These are phyloP conservation scores for Melanotaenia trifasciata DNA, from an alignment of 2,797 vertebrate species.

Conservation along the genomic window DNA sequence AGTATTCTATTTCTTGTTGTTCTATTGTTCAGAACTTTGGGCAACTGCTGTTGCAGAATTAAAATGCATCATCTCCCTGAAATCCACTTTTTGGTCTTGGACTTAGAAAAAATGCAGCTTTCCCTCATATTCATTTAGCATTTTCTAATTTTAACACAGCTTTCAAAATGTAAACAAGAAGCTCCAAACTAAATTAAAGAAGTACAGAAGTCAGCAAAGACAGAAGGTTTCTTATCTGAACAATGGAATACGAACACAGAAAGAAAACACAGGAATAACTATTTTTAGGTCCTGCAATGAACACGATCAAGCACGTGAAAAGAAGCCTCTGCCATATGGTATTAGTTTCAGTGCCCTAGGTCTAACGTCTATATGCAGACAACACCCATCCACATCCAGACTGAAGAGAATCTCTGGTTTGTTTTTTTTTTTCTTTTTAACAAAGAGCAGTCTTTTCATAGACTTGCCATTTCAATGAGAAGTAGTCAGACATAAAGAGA, in stretches of 20 bases:
- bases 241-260: constrained; percentile 12
- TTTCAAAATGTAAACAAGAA: not conserved
- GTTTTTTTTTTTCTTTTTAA: constrained; percentile 34
- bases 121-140: too few species aligned
- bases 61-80: not conserved
- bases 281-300: constrained; percentile 30
- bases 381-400: constrained; percentile 40
- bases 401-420: constrained; percentile 43
- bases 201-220: not conserved
- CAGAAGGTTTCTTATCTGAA: constrained; percentile 3
- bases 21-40: too few species aligned
- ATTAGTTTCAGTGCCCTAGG: constrained; percentile 56
- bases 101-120: not conserved
- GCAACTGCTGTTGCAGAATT: too few species aligned
- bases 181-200: constrained; percentile 4
- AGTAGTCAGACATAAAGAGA: constrained; percentile 52
- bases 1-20: too few species aligned
- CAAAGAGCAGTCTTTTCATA: constrained; percentile 48
- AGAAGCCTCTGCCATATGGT: constrained; percentile 56
- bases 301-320: constrained; percentile 42
- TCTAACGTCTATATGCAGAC: constrained; percentile 71
- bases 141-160: not conserved
- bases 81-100: not conserved
- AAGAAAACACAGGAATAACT: constrained; percentile 21
- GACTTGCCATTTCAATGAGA: constrained; percentile 42